phyloP scores from a whole-genome alignment of 2,113 vertebrate genomes.

The Trinectes maculatus region DNA sequence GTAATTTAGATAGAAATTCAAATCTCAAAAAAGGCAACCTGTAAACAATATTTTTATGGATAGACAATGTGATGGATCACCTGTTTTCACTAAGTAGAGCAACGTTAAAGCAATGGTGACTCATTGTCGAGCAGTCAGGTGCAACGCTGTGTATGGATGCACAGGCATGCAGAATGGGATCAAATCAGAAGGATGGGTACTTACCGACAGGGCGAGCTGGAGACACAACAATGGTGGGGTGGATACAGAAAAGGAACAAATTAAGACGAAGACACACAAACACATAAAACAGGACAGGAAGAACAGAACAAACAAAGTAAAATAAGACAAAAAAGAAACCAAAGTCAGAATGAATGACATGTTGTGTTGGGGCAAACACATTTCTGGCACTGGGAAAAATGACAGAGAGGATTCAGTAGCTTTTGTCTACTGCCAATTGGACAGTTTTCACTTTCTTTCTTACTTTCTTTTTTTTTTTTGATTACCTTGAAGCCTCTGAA shows the following conservation, averaged over 20 bases:
- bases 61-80: conserved; percentile 14
- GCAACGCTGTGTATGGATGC: conserved; percentile 64
- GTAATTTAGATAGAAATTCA: background rate
- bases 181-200: conserved; percentile 95
- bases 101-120: conserved; percentile 72
- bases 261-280: conserved; percentile 77
- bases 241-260: conserved; percentile 86
- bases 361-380: conserved; percentile 81
- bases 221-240: conserved; percentile 98
- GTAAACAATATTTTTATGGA: background rate
- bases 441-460: no score
- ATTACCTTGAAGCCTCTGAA: conserved; percentile 9
- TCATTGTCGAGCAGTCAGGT: conserved; percentile 55
- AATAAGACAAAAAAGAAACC: conserved; percentile 83
- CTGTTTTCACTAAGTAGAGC: conserved; percentile 56
- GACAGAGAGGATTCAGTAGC: conserved; percentile 60
- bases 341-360: conserved; percentile 96
- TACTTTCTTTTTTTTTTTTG: conserved; percentile 1
- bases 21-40: background rate
- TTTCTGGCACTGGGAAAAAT: conserved; percentile 73
- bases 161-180: conserved; percentile 86
- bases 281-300: conserved; percentile 52
- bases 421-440: background rate
- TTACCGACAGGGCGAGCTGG: conserved; percentile 99
- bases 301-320: conserved; percentile 72